Base-by-base conservation (phyloP, 2,888 invertebrate genomes). In the Drosophila mettleri region DNA sequence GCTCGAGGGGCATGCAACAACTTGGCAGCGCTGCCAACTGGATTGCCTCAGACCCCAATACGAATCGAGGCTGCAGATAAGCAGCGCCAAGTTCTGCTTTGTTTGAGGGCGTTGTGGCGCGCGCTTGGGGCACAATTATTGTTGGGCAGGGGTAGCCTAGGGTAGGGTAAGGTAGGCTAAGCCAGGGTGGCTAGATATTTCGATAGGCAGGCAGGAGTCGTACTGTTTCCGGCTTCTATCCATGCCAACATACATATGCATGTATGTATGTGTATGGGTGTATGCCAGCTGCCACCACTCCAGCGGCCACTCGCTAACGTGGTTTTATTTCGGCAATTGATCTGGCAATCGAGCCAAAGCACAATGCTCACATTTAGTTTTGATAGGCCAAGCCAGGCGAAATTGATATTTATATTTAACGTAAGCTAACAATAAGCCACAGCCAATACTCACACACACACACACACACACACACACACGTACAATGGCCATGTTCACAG, bases 321-420 rank as follows among this genome's bases (percentile, higher is more conserved):
- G 63, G 81, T 85, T 81, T 73, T 83, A 81, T 77, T 80, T 86
- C 67, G 86, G 66, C 83, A 83, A 83, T 86, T 83, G 88, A 83
- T 88, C 88, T 78, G 88, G 80, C 80, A 88, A 83, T 88, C 78
- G 78, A 59, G 38, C 29, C 62, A 54, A 69, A 60, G 64, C 78
- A 74, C 83, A 58, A 66, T 59, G 65, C 79, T 78, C 61, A 59
- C 80, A 87, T 85, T 79, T 82, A 73, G 86, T 87, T 87, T 65
- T 78, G 78, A 68, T 73, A 61, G 83, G 62, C 64, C 66, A 52
- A 65, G 69, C 78, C 39, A 64, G 43, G 29, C 57, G 84, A 86
- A 83, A 88, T 83, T 88, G 86, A 88, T 83, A 88, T 83, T 88
- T 80, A 86, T 86, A 86, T 88, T 83, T 83, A 83, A 84, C 83